Evolutionary conservation across 2,797 vertebrate genomes (phyloP).

Genomic region (Typhlichthys subterraneus): DNA sequence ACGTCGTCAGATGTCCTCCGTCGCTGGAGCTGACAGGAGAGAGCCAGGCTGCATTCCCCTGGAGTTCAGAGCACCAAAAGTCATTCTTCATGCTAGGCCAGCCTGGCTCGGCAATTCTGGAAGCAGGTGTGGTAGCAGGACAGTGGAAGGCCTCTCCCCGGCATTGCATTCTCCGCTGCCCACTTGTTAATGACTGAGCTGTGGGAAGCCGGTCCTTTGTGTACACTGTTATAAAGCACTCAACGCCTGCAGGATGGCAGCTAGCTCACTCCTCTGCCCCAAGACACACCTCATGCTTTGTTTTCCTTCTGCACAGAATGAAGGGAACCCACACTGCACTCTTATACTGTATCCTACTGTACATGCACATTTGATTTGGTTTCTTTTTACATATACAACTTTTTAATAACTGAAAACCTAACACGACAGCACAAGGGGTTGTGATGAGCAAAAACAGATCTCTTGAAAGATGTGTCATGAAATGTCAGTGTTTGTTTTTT

Average conservation of each 20-base stretch:
- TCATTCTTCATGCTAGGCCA: constrained; percentile 74
- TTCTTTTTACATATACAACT: too few species aligned
- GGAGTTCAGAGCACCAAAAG: constrained; percentile 65
- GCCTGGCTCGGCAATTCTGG: constrained; percentile 56
- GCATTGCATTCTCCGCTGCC: constrained; percentile 66
- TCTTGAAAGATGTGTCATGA: too few species aligned
- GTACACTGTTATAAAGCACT: constrained; percentile 81
- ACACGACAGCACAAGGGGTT: too few species aligned
- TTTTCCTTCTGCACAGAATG: constrained; percentile 60
- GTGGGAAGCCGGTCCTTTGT: constrained; percentile 70
- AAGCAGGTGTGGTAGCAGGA: constrained; percentile 76
- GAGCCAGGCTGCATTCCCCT: constrained; percentile 60
- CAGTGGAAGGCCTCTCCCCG: constrained; percentile 66
- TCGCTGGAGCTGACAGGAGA: constrained; percentile 60
- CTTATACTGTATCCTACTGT: constrained; percentile 21
- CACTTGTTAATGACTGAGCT: constrained; percentile 77
- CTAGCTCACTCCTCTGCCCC: constrained; percentile 75
- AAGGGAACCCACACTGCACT: constrained; percentile 53
- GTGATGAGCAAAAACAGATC: too few species aligned
- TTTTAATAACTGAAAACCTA: too few species aligned
- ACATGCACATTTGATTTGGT: neutral
- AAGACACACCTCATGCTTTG: constrained; percentile 75
- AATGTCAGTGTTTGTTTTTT: too few species aligned
- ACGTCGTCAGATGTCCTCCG: constrained; percentile 63
- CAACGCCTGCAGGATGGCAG: constrained; percentile 78